Evolutionary conservation across 2,888 invertebrate genomes (phyloP), one percentile per base, ranked within the genome.

Genomic region (Julus scanicus): DNA sequence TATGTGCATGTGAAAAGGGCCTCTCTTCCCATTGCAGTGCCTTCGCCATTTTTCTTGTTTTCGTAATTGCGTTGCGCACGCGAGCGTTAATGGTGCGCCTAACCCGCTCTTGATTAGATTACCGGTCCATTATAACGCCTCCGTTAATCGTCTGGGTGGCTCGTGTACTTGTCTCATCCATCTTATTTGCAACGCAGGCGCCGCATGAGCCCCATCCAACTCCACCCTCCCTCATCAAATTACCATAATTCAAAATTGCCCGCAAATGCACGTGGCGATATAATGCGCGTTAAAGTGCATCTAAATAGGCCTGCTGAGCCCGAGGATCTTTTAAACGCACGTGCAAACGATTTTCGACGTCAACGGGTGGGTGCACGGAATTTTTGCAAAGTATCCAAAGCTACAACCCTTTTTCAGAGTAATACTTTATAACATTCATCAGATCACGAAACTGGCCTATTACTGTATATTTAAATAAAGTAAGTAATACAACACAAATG

Each of bases 251-350:
- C 15, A 4, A 53, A 53, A 53, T 53, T 53, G 53, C 53, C 53
- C 11, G 13, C 15, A 53, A 15, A 9, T 53, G 6, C 53, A 53
- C 53, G 53, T 53, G 53, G 53, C 53, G 53, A 53, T 53, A 53
- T 53, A 53, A 53, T 53, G 53, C 53, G 53, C 53, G 53, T 53
- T 53, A 53, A 53, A 53, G 53, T 53, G 53, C 53, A 53, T 53
- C 53, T 53, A 53, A 53, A 53, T 53, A 53, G 11, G 53, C 48
- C 48, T 48, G 48, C 11, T 11, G 5, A 48, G 15, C 53, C 53
- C 11, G 6, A 8, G 11, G 53, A 11, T 11, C 53, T 53, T 53
- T 53, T 53, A 53, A 9, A 53, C 53, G 15, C 53, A 53, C 53
- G 53, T 15, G 53, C 53, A 15, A 2, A 15, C 53, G 15, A 53